A percentile compares a stretch with the other conserved stretches of the same genome.
Conservation (phyloP, 1,140 invertebrate genomes). For the Atta cephalotes region DNA sequence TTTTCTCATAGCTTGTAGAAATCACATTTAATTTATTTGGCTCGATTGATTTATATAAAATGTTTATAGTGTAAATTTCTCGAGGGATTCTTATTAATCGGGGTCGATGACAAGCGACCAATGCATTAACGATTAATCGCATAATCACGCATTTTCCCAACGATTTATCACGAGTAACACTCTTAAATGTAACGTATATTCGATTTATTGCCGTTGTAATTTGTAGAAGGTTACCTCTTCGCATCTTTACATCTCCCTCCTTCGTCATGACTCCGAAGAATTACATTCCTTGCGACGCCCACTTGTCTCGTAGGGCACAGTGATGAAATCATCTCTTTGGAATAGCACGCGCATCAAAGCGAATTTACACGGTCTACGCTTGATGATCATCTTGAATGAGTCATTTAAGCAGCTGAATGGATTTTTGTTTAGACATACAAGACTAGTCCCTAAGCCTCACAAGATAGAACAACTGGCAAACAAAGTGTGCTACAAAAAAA, state of each 20-base stretch:
- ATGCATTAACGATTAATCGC: neutral
- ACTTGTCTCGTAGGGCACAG: conserved; percentile 58
- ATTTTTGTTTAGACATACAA: conserved; percentile 51
- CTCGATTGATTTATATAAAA: neutral
- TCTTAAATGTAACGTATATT: conserved; percentile 36
- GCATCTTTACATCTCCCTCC: neutral
- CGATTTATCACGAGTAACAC: conserved; percentile 12
- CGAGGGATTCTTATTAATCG: neutral
- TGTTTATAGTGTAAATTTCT: neutral
- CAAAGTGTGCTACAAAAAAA: conserved; percentile 3
- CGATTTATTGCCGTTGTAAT: conserved; percentile 34
- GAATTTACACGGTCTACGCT: conserved; percentile 50
- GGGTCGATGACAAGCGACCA: neutral
- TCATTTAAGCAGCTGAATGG: conserved; percentile 41
- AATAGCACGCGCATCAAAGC: conserved; percentile 47
- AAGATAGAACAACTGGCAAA: neutral
- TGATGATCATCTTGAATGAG: conserved; percentile 28
- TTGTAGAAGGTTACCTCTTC: conserved; percentile 32
- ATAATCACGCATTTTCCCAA: conserved; percentile 9
- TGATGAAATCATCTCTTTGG: conserved; percentile 60
- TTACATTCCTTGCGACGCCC: conserved; percentile 59
- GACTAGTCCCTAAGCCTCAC: neutral
- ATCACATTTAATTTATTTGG: neutral
- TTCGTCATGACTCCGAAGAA: conserved; percentile 31
- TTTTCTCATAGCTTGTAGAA: neutral